A percentile compares a stretch with the other conserved stretches of the same genome.
Evolutionary conservation across 2,797 vertebrate species (phyloP).

Genomic region (Gouania willdenowi): DNA sequence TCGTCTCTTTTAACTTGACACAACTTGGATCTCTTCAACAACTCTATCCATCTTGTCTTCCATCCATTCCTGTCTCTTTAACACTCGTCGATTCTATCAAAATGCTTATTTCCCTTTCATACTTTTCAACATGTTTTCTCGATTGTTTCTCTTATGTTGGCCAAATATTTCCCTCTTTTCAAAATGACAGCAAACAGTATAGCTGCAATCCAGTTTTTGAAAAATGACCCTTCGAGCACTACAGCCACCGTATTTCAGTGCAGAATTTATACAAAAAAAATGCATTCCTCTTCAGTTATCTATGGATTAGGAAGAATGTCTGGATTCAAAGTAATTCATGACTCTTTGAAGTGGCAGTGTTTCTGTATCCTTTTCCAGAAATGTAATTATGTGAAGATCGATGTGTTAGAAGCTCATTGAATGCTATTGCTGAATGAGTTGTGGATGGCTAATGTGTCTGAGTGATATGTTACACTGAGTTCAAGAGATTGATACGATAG

Average conservation of each 20-base stretch:
- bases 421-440: too few relatives aligned
- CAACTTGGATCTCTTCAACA: constrained; percentile 45
- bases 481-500: too few relatives aligned
- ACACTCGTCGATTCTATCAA: constrained; percentile 33
- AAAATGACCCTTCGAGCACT: constrained; percentile 30
- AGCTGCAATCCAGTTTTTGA: constrained; percentile 43
- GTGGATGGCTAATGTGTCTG: too few relatives aligned
- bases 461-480: too few relatives aligned
- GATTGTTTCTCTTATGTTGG: constrained; percentile 30
- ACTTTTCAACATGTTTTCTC: constrained; percentile 45
- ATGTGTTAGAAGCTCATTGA: too few relatives aligned
- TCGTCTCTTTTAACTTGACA: constrained; percentile 30
- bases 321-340: too few relatives aligned
- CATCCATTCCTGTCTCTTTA: constrained; percentile 29
- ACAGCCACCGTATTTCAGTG: constrained; percentile 23
- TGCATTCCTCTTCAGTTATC: constrained; percentile 19
- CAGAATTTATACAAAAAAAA: constrained; percentile 48
- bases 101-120: constrained; percentile 30
- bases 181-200: constrained; percentile 15
- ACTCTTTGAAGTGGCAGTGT: too few relatives aligned
- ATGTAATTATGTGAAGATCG: too few relatives aligned
- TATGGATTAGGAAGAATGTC: too few relatives aligned
- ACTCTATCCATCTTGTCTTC: constrained; percentile 31
- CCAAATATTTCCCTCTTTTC: not conserved
- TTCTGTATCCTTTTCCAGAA: too few relatives aligned